Conservation (phyloP, 2,797 vertebrate genomes). For the Zalophus californianus region DNA sequence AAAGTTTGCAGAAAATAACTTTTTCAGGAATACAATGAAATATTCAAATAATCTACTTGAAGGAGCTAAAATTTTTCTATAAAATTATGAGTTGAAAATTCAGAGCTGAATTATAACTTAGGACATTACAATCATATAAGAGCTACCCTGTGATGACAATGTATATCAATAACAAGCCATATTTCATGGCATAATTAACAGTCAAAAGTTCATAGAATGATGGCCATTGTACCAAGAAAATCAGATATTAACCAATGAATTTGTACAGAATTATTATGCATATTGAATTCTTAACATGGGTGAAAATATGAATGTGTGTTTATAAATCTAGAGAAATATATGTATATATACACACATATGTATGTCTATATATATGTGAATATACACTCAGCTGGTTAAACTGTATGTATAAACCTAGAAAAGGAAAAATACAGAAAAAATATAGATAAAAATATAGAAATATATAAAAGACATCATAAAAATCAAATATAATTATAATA, state of each 20-base stretch:
- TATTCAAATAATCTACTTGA: background rate
- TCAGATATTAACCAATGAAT: background rate
- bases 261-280: background rate
- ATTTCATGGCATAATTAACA: background rate
- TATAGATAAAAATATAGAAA: background rate
- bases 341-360: background rate
- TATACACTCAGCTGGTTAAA: background rate
- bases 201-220: background rate
- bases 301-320: background rate
- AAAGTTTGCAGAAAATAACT: background rate
- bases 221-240: background rate
- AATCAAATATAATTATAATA: background rate
- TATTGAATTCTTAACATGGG: background rate
- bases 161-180: background rate
- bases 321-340: background rate
- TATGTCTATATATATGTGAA: background rate
- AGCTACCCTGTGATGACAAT: background rate
- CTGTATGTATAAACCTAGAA: background rate
- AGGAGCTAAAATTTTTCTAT: background rate
- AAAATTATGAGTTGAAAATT: background rate
- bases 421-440: background rate
- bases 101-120: background rate
- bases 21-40: background rate
- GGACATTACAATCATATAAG: background rate
- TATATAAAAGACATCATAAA: background rate